Conservation (phyloP, 2,797 vertebrate species). For the Phrynocephalus forsythii region DNA sequence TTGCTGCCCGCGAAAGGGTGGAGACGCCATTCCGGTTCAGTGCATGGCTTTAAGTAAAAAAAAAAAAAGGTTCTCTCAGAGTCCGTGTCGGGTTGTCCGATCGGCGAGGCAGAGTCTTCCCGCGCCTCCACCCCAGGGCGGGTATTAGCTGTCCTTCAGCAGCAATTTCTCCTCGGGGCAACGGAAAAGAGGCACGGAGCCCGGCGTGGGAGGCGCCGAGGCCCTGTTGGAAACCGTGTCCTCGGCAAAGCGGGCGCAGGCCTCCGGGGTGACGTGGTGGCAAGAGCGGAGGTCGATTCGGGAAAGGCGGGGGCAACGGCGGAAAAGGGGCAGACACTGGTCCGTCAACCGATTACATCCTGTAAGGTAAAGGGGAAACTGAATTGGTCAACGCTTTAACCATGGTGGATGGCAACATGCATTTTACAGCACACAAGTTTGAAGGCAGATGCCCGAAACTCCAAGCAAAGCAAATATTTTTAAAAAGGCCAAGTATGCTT, state of each 20-base stretch:
- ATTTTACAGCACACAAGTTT: background rate
- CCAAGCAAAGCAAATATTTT: background rate
- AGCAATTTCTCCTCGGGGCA: conserved; percentile 86
- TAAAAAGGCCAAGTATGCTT: too few relatives aligned
- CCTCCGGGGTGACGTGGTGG: conserved; percentile 84
- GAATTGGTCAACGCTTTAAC: background rate
- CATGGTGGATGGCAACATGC: background rate
- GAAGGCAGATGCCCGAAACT: too few relatives aligned
- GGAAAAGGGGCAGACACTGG: conserved; percentile 85
- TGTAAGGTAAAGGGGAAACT: conserved; percentile 35
- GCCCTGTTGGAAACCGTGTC: conserved; percentile 62
- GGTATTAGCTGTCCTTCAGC: conserved; percentile 90
- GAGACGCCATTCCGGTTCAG: conserved; percentile 39
- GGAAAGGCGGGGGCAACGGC: conserved; percentile 86
- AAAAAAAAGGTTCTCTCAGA: conserved; percentile 36
- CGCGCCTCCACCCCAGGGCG: conserved; percentile 39
- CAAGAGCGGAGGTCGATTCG: conserved; percentile 89
- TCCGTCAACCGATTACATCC: conserved; percentile 91
- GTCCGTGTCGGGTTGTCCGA: conserved; percentile 30
- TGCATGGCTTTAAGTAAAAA: conserved; percentile 54
- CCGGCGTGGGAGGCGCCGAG: conserved; percentile 29
- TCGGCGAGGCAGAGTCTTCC: conserved; percentile 26
- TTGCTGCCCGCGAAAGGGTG: conserved; percentile 28
- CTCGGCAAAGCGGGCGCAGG: conserved; percentile 85
- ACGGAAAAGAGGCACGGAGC: conserved; percentile 60